Conservation (phyloP, 2,113 vertebrate species). For the Periophthalmus modestus region DNA sequence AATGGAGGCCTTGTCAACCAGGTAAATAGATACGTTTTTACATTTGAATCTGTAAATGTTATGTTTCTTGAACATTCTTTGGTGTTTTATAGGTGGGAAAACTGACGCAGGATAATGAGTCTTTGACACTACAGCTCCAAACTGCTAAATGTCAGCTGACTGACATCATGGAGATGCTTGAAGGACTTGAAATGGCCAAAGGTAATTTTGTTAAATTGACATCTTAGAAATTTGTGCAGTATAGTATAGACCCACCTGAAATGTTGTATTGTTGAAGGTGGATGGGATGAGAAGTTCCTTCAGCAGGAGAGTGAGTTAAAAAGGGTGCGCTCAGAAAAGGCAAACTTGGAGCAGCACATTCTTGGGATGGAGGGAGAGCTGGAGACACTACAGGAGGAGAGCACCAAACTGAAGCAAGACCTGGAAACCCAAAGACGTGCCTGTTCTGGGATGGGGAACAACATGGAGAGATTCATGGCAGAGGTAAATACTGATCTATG, state of each 20-base stretch:
- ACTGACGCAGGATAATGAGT: constrained; percentile 69
- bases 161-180: constrained; percentile 64
- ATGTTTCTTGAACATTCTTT: background rate
- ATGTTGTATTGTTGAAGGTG: constrained; percentile 36
- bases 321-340: constrained; percentile 76
- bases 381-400: constrained; percentile 76
- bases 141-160: constrained; percentile 53
- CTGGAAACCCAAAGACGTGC: constrained; percentile 70
- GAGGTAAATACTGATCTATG: constrained; percentile 62
- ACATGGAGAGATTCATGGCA: constrained; percentile 67
- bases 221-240: background rate
- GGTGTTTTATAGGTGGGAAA: constrained; percentile 38
- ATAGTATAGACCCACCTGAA: background rate
- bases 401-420: constrained; percentile 71
- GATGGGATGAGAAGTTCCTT: constrained; percentile 78
- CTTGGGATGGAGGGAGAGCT: constrained; percentile 76
- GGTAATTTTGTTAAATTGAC: constrained; percentile 29
- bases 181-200: constrained; percentile 67
- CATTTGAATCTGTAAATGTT: too few species aligned
- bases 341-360: constrained; percentile 70
- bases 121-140: constrained; percentile 67
- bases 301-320: constrained; percentile 75
- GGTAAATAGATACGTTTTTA: constrained; percentile 24
- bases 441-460: constrained; percentile 74
- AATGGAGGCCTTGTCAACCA: constrained; percentile 58